These are phyloP conservation scores for Meandrusa payeni DNA, from an alignment of 2,888 invertebrate genomes.

Conservation along the genomic window DNA sequence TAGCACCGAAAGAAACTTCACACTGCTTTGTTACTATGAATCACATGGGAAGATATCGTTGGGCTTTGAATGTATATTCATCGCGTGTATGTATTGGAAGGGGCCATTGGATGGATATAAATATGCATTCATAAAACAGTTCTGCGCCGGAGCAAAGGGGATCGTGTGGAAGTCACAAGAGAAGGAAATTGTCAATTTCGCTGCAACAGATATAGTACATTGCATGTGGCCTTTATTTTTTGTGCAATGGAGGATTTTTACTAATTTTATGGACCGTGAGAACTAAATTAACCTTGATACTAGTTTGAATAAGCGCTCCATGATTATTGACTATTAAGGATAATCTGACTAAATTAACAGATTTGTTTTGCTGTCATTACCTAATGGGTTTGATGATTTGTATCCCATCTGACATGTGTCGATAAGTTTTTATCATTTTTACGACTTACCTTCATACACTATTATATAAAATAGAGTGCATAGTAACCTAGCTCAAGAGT, in stretches of 20 bases:
- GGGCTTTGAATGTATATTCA: constrained; percentile 1
- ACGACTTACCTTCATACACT: no score
- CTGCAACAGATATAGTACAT: constrained; percentile 41
- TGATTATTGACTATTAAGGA: neutral
- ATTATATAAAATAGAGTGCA: no score
- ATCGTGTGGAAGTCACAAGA: constrained; percentile 38
- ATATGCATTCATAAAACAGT: constrained; percentile 18
- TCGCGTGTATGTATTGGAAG: constrained; percentile 11
- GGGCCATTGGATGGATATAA: constrained; percentile 16
- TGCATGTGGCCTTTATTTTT: constrained; percentile 31
- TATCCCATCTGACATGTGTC: no score
- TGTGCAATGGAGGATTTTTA: constrained; percentile 17
- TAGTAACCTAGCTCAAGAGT: no score
- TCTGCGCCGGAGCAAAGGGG: constrained; percentile 46
- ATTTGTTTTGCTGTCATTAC: no score
- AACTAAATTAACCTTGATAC: neutral
- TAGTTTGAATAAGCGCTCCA: neutral
- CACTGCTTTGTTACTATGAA: constrained; percentile 26
- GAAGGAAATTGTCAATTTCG: constrained; percentile 65
- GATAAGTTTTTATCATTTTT: no score
- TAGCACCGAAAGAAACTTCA: constrained; percentile 44
- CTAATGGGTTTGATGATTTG: no score
- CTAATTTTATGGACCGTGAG: neutral
- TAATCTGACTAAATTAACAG: no score
- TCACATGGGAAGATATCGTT: constrained; percentile 13